A percentile compares a stretch with the other conserved stretches of the same genome.
These are phyloP conservation scores for Caprella mutica DNA, from an alignment of 2,888 invertebrate genomes.

Conservation along the genomic window DNA sequence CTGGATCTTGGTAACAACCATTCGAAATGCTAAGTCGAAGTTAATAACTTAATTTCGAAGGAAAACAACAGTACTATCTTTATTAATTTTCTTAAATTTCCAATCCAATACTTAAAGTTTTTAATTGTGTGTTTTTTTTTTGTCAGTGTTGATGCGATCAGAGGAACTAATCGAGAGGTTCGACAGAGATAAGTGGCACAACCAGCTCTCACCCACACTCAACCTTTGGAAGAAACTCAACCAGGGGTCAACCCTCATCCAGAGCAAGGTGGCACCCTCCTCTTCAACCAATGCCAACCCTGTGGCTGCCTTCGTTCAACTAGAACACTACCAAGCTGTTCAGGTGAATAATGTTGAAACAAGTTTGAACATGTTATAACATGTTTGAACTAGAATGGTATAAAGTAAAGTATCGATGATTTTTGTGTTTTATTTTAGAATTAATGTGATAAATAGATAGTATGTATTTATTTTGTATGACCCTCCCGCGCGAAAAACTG, in stretches of 20 bases:
- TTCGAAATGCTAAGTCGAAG: background rate
- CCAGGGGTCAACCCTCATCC: slow-evolving; percentile 39
- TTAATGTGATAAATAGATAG: too few relatives aligned
- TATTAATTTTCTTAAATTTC: slow-evolving; percentile 9
- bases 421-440: too few relatives aligned
- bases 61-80: slow-evolving; percentile 14
- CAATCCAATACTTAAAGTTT: too few relatives aligned
- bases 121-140: too few relatives aligned
- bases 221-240: slow-evolving; percentile 69
- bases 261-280: slow-evolving; percentile 36
- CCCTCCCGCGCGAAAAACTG: too few relatives aligned
- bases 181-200: slow-evolving; percentile 49
- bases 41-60: too few relatives aligned
- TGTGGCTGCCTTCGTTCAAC: slow-evolving; percentile 50
- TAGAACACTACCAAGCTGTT: slow-evolving; percentile 53
- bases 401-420: too few relatives aligned
- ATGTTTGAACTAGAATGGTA: too few relatives aligned
- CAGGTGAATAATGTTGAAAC: too few relatives aligned
- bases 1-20: background rate
- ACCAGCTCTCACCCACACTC: slow-evolving; percentile 57
- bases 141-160: slow-evolving; percentile 41
- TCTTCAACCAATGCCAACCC: slow-evolving; percentile 41
- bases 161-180: slow-evolving; percentile 43
- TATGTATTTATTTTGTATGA: too few relatives aligned
- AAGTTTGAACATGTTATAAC: too few relatives aligned